Conservation (phyloP, 2,888 invertebrate genomes). For the Galerucella nymphaeae region DNA sequence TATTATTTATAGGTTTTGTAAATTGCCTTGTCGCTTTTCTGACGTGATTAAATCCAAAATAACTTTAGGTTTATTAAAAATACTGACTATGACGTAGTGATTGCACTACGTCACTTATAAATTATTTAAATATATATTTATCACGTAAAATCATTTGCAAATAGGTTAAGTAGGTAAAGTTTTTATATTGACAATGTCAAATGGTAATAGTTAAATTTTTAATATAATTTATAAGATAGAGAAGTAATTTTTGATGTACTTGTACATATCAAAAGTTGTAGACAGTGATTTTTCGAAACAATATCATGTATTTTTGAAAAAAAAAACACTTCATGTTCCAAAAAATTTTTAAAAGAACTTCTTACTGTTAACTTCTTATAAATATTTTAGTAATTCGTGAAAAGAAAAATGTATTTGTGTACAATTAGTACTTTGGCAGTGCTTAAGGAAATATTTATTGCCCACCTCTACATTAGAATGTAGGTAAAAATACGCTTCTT, state of each 20-base stretch:
- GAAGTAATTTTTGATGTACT: constrained; percentile 60
- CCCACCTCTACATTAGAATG: not conserved
- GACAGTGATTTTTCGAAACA: constrained; percentile 46
- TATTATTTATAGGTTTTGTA: constrained; percentile 51
- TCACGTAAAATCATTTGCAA: constrained; percentile 45
- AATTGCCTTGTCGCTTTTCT: constrained; percentile 54
- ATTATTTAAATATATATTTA: constrained; percentile 39
- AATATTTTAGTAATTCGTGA: constrained; percentile 4
- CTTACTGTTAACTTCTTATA: constrained; percentile 14
- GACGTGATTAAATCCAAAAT: constrained; percentile 55
- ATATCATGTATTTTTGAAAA: constrained; percentile 47
- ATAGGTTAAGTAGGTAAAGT: constrained; percentile 46
- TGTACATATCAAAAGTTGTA: constrained; percentile 54
- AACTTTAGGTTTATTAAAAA: constrained; percentile 44
- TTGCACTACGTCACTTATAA: constrained; percentile 39
- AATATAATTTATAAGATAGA: constrained; percentile 62
- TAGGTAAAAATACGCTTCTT: not conserved
- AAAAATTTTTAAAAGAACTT: constrained; percentile 31
- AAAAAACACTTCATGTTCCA: constrained; percentile 35
- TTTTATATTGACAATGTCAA: constrained; percentile 51
- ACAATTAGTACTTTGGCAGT: not conserved
- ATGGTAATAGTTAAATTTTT: constrained; percentile 61
- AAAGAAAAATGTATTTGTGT: constrained; percentile 4
- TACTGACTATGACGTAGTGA: constrained; percentile 37
- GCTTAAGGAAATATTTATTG: not conserved